A percentile compares a stretch with the other conserved stretches of the same genome.
phyloP scores from a whole-genome alignment of 2,797 vertebrate species.

The Halcyon smyrnensis region DNA sequence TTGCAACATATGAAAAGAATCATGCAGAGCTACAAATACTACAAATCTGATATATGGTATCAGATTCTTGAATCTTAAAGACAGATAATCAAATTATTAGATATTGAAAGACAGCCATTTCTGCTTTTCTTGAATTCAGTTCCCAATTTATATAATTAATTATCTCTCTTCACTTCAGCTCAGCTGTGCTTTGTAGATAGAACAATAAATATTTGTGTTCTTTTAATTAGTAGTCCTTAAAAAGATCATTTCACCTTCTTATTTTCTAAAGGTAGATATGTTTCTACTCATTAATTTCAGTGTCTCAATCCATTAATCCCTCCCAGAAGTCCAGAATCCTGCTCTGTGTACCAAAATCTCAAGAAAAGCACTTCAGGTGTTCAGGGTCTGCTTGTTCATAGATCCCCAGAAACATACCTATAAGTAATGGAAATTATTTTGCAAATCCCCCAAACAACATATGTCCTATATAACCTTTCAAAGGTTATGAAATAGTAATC shows the following conservation, averaged over 20 bases:
- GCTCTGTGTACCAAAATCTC: neutral
- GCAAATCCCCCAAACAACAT: neutral
- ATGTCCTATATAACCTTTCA: neutral
- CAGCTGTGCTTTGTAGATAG: neutral
- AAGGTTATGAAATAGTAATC: neutral
- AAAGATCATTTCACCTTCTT: neutral
- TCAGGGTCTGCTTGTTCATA: neutral
- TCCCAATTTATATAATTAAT: neutral
- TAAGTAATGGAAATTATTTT: neutral
- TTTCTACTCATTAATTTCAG: neutral
- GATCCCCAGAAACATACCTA: neutral
- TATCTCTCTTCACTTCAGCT: neutral
- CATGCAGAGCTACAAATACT: conserved; percentile 25
- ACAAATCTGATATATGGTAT: neutral
- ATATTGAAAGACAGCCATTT: neutral
- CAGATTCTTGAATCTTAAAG: neutral
- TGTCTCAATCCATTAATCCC: neutral
- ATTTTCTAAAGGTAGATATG: neutral
- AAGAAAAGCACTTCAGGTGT: neutral
- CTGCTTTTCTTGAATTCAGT: neutral
- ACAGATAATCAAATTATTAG: neutral
- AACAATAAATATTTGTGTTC: neutral
- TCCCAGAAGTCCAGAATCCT: neutral
- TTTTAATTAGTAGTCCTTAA: neutral
- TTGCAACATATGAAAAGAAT: conserved; percentile 42